Conservation (phyloP, 1,140 invertebrate genomes). For the Diorhabda sublineata region DNA sequence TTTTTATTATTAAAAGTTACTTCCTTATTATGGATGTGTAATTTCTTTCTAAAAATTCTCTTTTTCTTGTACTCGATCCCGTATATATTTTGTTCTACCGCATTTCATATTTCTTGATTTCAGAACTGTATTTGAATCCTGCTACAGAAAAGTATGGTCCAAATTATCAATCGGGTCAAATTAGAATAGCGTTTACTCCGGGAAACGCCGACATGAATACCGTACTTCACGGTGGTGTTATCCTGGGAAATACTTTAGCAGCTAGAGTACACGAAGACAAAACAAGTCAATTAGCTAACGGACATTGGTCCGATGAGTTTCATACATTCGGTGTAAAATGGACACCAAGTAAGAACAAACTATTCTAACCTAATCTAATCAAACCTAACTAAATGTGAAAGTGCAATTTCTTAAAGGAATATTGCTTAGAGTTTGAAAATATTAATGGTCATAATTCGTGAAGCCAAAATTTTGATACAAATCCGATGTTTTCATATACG, state of each 20-base stretch:
- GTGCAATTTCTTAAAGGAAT: no score
- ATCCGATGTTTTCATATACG: no score
- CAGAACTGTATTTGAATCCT: conserved; percentile 58
- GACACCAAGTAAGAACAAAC: conserved; percentile 50
- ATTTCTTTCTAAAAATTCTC: no score
- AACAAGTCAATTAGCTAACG: conserved; percentile 41
- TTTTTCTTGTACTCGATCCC: background rate
- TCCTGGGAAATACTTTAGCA: conserved; percentile 39
- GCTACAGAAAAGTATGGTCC: conserved; percentile 51
- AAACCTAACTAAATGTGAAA: no score
- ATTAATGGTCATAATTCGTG: no score
- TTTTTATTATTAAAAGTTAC: no score
- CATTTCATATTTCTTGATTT: conserved; percentile 19
- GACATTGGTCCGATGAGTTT: conserved; percentile 57
- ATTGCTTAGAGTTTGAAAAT: no score
- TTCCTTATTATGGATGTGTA: no score
- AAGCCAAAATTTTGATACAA: no score
- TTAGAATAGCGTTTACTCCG: conserved; percentile 46
- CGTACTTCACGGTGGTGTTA: conserved; percentile 44
- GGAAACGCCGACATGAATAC: conserved; percentile 45
- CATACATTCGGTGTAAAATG: conserved; percentile 59
- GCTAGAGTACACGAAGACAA: conserved; percentile 49
- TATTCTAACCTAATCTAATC: no score
- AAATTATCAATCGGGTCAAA: conserved; percentile 53
- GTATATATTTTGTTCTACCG: background rate